phyloP scores from a whole-genome alignment of 1,140 invertebrate genomes.

The Luehdorfia chinensis region DNA sequence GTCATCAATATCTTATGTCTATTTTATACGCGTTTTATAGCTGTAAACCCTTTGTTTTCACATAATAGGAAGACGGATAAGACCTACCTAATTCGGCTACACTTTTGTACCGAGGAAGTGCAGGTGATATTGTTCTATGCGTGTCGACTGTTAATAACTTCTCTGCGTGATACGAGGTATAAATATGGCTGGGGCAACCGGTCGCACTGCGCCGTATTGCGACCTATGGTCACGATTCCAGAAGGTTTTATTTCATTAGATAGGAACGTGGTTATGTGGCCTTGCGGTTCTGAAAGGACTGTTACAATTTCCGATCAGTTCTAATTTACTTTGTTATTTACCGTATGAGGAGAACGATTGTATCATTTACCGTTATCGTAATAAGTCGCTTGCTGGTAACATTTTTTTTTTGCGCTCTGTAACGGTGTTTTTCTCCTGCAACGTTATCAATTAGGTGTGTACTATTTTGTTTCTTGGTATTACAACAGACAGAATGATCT shows the following conservation, averaged over 20 bases:
- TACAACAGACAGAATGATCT: too few relatives aligned
- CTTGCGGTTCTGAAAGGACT: conserved; percentile 20
- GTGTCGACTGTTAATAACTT: conserved; percentile 16
- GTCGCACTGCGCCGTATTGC: conserved; percentile 2
- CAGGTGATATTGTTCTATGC: conserved; percentile 9
- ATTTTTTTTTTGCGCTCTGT: too few relatives aligned
- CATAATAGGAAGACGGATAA: conserved; percentile 13
- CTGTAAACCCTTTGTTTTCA: conserved; percentile 8
- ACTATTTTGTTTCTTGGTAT: too few relatives aligned
- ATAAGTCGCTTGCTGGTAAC: background rate
- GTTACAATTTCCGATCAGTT: conserved; percentile 14
- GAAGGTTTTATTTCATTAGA: conserved; percentile 21
- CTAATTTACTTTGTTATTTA: conserved; percentile 14
- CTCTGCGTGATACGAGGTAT: conserved; percentile 7
- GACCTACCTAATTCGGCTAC: conserved; percentile 1
- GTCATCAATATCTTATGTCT: too few relatives aligned
- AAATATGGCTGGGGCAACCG: conserved; percentile 12
- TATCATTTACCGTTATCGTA: conserved; percentile 3
- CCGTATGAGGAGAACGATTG: background rate
- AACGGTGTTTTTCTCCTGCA: too few relatives aligned
- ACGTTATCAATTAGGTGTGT: too few relatives aligned
- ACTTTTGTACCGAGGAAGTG: conserved; percentile 14
- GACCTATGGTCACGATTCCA: conserved; percentile 19
- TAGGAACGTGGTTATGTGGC: conserved; percentile 25
- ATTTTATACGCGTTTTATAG: background rate